Conservation (phyloP, 2,797 vertebrate genomes). For the Spondyliosoma cantharus region DNA sequence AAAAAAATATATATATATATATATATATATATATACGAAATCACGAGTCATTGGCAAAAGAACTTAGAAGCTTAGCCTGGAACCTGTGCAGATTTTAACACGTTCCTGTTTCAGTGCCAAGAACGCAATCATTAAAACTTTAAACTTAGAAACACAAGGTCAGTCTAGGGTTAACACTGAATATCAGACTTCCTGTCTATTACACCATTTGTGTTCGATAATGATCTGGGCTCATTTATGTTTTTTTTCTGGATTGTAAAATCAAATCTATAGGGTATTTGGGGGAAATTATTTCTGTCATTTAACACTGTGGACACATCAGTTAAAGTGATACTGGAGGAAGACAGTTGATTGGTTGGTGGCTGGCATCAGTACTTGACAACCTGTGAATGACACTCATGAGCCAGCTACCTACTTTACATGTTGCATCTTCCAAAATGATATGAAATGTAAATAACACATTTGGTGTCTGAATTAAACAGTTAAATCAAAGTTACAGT, state of each 20-base stretch:
- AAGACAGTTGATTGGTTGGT: no score
- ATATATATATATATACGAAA: no score
- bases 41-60: background rate
- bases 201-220: background rate
- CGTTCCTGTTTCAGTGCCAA: background rate
- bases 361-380: no score
- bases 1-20: no score
- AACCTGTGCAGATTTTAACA: background rate
- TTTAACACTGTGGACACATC: background rate
- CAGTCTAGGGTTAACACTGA: background rate
- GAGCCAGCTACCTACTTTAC: no score
- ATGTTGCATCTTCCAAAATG: no score
- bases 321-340: background rate
- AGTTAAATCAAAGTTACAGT: background rate
- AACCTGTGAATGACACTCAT: no score
- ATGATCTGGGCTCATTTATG: background rate
- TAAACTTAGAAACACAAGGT: background rate
- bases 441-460: background rate
- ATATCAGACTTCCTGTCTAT: background rate
- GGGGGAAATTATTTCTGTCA: background rate
- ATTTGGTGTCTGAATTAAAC: background rate
- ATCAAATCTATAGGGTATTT: background rate
- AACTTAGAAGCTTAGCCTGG: background rate
- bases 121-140: background rate
- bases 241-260: background rate